Evolutionary conservation across 2,113 vertebrate genomes (phyloP), one percentile per base, ranked within the genome.

Genomic region (Hypomesus transpacificus): DNA sequence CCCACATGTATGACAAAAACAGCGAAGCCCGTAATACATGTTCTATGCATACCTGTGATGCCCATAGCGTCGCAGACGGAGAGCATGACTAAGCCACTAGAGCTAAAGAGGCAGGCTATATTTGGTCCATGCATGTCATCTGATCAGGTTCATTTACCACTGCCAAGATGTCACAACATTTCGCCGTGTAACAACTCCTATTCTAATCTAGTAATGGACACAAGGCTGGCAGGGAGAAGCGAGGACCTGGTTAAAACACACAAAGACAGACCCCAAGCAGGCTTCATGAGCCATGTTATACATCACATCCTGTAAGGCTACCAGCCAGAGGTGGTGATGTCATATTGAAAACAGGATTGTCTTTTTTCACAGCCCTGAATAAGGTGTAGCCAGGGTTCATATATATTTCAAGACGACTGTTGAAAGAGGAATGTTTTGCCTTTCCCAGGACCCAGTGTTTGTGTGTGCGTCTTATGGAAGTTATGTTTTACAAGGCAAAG

Each of bases 61-160:
- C 14, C n/a, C n/a, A n/a, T 7, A 13, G 18, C 5, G 11, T 21
- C 6, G 57, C 18, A 59, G 57, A 59, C n/a, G 17, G 57, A 59
- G 5, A 26, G 26, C 17, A 62, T 65, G 31, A 65, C 31, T 65
- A 3, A 20, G 6, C 3, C 18, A 34, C 14, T 63, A 26, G 17
- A 65, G 16, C 16, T 11, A 21, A 59, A 68, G 61, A 74, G 73
- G 20, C 68, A 50, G 58, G 71, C 71, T 88, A 85, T 84, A 84
- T 88, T 64, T 69, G 75, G 76, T 74, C 14, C 4, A 4, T 68
- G 74, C 84, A 82, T 85, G 80, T 84, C 77, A 87, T 83, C 69
- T 78, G 78, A 84, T 84, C 78, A 74, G 78, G 74, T 78, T 80
- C 17, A 62, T 75, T 71, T 73, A 69, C 71, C 50, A 46, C 64